phyloP scores from a whole-genome alignment of 23 tunicate species.

The Styela plicata region DNA sequence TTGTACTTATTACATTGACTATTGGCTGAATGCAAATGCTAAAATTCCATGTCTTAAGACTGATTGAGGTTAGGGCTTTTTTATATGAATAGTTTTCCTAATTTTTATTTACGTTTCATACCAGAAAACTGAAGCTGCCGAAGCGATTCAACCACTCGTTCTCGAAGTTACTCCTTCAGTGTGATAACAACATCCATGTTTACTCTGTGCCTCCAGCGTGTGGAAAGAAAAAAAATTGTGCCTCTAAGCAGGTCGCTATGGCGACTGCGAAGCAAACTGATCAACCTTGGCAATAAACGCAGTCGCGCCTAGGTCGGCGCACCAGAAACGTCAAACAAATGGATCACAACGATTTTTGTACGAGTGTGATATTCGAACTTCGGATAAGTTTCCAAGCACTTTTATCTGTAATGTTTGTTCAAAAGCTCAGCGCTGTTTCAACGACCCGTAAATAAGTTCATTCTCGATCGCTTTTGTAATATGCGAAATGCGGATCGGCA shows the following conservation, averaged over 20 bases:
- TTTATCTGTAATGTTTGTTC: not conserved
- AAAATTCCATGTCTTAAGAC: too few species aligned
- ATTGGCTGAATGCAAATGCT: too few species aligned
- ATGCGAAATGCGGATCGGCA: too few species aligned
- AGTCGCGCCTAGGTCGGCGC: not conserved
- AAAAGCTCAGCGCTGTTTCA: too few species aligned
- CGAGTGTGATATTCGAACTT: too few species aligned
- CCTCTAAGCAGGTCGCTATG: not conserved
- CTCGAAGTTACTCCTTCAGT: slow-evolving; percentile 7
- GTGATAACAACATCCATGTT: not conserved
- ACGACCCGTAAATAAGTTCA: too few species aligned
- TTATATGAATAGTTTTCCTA: too few species aligned
- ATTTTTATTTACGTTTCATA: too few species aligned
- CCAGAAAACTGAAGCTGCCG: not conserved
- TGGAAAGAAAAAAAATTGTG: not conserved
- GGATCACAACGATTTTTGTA: too few species aligned
- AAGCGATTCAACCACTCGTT: slow-evolving; percentile 5
- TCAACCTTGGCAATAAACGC: not conserved
- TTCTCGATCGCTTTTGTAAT: too few species aligned
- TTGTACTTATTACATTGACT: too few species aligned
- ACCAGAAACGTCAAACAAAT: not conserved
- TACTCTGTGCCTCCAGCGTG: not conserved
- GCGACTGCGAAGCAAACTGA: not conserved
- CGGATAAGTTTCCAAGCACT: not conserved
- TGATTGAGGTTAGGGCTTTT: too few species aligned